phyloP scores from a whole-genome alignment of 2,797 vertebrate species.

The Peromyscus attwateri region DNA sequence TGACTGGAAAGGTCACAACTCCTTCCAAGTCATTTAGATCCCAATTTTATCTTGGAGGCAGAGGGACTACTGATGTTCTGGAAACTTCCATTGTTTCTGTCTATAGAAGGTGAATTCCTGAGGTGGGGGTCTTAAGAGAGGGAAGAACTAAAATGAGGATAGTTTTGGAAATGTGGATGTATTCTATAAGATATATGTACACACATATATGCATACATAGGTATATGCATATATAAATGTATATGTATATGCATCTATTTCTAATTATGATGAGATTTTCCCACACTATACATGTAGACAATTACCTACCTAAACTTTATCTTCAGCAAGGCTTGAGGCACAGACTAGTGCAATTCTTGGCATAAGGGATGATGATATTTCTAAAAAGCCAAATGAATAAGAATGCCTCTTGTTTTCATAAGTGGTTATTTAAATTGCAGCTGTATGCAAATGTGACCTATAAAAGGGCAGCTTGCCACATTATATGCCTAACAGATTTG shows the following conservation, averaged over 20 bases:
- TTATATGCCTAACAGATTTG: neutral
- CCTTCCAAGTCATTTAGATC: neutral
- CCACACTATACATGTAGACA: conserved; percentile 6
- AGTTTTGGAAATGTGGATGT: neutral
- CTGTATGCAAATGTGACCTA: neutral
- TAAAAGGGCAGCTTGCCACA: neutral
- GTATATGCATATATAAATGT: neutral
- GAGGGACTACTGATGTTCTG: neutral
- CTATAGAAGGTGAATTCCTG: neutral
- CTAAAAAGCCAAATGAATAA: conserved; percentile 4
- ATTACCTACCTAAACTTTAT: neutral
- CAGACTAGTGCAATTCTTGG: neutral
- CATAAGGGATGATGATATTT: conserved; percentile 2
- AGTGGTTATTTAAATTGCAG: conserved; percentile 48
- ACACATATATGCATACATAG: neutral
- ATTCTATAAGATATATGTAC: neutral
- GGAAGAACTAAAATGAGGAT: neutral
- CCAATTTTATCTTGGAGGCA: neutral
- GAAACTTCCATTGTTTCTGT: neutral
- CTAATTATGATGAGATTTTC: neutral
- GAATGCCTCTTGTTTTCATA: conserved; percentile 16
- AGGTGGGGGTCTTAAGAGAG: too few species aligned
- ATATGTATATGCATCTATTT: neutral
- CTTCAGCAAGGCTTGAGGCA: neutral
- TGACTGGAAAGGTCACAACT: neutral